Conservation (phyloP, 2,797 vertebrate species). For the Rhynchotus rufescens region DNA sequence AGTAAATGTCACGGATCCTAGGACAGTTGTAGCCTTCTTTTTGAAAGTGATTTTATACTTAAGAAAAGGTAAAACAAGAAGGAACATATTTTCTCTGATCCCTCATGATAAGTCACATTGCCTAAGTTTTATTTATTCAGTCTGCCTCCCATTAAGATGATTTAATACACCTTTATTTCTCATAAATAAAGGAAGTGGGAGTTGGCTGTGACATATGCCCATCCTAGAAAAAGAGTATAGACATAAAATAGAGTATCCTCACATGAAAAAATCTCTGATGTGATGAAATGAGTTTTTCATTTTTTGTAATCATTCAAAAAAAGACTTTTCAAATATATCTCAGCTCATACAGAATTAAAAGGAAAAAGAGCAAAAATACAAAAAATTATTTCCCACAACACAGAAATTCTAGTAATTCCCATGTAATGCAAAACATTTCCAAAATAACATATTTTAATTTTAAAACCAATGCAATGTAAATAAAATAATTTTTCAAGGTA, state of each 20-base stretch:
- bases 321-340: not conserved
- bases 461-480: not conserved
- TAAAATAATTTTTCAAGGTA: not conserved
- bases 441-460: not conserved
- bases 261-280: not conserved
- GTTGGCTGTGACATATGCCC: not conserved
- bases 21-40: not conserved
- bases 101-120: not conserved
- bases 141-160: not conserved
- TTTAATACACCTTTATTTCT: not conserved
- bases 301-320: not conserved
- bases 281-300: not conserved
- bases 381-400: not conserved
- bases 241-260: not conserved
- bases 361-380: not conserved
- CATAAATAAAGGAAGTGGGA: not conserved
- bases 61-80: conserved; percentile 8
- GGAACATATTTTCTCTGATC: conserved; percentile 23
- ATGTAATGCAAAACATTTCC: not conserved
- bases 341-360: not conserved
- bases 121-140: not conserved
- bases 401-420: not conserved
- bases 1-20: not conserved
- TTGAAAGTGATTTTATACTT: not conserved
- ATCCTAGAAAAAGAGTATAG: not conserved